Evolutionary conservation across 2,113 vertebrate species (phyloP), one percentile per base, ranked within the genome.

Genomic region (Brachyhypopomus occidentalis): DNA sequence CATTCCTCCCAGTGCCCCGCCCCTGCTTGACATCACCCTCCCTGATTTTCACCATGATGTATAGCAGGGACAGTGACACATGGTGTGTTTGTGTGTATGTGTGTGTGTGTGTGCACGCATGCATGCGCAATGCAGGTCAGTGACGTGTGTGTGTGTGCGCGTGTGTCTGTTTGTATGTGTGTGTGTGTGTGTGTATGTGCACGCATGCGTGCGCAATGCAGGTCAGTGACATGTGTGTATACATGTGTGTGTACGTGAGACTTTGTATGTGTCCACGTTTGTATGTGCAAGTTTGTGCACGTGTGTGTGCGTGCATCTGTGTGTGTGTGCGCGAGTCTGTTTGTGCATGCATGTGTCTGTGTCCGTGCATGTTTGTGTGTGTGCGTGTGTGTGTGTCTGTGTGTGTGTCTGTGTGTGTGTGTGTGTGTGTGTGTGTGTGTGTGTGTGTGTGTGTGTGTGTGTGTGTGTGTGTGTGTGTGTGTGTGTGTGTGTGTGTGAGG

Each of bases 1-100:
- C 92, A 93, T 93, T 93, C 91, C 88, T 90, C 87, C 87, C 85
- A 87, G 87, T 88, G 86, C 87, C 85, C 91, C 88, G 88, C 91
- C 91, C 88, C 87, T 56, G 59, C 88, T 91, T 90, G 89, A 92
- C 91, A 90, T 80, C 73, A 87, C 80, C 87, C 89, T 89, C 88
- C 83, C 88, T 77, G 74, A 89, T 88, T 85, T 90, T 85, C 85
- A 91, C 87, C 84, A 83, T 89, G 89, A 93, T 92, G 91, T 89
- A 92, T 89, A 79, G 82, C 52, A 80, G 67, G 83, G 84, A 87
- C 87, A 87, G 87, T 88, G 90, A 91, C 85, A 60, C 84, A 90
- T 72, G 85, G 87, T 89, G 91, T 84, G 69, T 62, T 74, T 80
- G 88, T 89, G 88, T 84, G 77, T 81, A 73, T 72, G 88, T 38